phyloP scores from a whole-genome alignment of 2,888 invertebrate genomes.

The Proisotoma minuta region DNA sequence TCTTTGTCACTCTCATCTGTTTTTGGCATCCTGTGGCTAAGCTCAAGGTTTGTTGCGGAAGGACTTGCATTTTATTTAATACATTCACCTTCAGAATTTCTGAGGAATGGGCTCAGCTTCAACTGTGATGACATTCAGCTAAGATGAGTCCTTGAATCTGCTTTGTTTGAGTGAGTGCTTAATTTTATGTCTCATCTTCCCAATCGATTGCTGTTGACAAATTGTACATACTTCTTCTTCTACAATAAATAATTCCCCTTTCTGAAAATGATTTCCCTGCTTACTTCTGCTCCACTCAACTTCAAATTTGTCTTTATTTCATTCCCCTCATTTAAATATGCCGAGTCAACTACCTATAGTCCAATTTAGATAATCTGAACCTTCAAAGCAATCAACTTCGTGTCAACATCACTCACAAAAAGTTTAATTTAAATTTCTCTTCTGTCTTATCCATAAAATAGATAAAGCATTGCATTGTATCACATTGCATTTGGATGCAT shows the following conservation, averaged over 20 bases:
- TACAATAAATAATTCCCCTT: not conserved
- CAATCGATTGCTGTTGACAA: not conserved
- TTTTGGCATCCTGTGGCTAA: not conserved
- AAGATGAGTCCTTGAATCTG: not conserved
- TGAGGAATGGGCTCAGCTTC: not conserved
- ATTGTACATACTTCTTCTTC: too few relatives aligned
- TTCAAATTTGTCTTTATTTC: slow-evolving; percentile 2
- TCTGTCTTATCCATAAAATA: too few relatives aligned
- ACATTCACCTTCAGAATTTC: not conserved
- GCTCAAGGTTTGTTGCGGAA: not conserved
- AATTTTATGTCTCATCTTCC: not conserved
- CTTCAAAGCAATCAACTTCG: too few relatives aligned
- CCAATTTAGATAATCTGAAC: too few relatives aligned
- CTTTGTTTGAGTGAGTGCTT: not conserved
- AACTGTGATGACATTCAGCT: too few relatives aligned
- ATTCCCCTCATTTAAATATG: not conserved
- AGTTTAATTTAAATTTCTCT: too few relatives aligned
- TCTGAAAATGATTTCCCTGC: not conserved
- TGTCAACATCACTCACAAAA: too few relatives aligned
- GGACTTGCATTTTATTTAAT: not conserved
- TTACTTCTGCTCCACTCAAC: not conserved
- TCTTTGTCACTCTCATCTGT: slow-evolving; percentile 1
- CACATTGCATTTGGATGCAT: too few relatives aligned
- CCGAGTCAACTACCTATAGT: too few relatives aligned
- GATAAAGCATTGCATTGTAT: too few relatives aligned